Conservation (phyloP, 2,113 vertebrate genomes). For the Irena cyanogastra region DNA sequence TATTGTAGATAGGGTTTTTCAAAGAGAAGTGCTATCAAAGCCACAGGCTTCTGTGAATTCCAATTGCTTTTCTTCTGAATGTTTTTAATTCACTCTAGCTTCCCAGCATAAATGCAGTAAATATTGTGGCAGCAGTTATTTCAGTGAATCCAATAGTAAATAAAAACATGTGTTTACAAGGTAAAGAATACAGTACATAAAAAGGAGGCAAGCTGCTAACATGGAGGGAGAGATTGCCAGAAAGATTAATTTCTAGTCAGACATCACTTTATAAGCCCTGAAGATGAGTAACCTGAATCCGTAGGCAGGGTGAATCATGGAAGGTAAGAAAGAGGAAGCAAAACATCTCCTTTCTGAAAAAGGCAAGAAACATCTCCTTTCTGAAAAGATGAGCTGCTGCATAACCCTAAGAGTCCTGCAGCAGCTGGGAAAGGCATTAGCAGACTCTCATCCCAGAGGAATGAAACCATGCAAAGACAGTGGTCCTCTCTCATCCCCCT, state of each 20-base stretch:
- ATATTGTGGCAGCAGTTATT: background rate
- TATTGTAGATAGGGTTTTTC: background rate
- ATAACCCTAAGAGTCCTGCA: background rate
- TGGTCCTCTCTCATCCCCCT: background rate
- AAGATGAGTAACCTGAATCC: background rate
- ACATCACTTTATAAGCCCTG: background rate
- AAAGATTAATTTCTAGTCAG: background rate
- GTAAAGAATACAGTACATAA: background rate
- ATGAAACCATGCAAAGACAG: background rate
- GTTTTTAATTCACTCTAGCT: background rate
- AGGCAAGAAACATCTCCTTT: background rate
- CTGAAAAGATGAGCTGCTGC: background rate
- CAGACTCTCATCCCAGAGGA: background rate
- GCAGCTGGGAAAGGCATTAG: background rate
- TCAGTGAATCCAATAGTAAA: background rate
- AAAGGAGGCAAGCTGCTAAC: background rate
- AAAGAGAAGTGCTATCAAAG: background rate
- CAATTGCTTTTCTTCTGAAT: background rate
- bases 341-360: background rate
- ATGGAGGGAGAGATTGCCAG: background rate
- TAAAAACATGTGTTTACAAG: background rate
- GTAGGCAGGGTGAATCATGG: background rate
- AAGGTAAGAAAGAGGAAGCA: background rate
- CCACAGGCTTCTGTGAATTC: background rate
- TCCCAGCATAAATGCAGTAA: background rate